These are phyloP conservation scores for Philaenus spumarius DNA, from an alignment of 1,140 invertebrate species.

Conservation along the genomic window DNA sequence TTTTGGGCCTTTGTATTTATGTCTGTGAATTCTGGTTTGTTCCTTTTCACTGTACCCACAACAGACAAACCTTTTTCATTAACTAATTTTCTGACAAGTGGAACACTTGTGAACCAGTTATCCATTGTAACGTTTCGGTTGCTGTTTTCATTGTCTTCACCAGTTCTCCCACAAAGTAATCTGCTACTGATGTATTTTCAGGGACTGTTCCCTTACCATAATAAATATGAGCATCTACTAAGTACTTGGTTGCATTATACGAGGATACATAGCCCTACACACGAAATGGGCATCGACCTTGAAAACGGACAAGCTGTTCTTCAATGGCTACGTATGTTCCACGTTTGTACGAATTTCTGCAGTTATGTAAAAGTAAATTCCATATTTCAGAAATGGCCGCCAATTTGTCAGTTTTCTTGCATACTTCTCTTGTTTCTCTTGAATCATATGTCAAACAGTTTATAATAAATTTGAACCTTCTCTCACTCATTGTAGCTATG, in stretches of 20 bases:
- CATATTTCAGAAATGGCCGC: slow-evolving; percentile 30
- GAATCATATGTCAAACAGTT: slow-evolving; percentile 35
- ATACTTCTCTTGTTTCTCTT: slow-evolving; percentile 28
- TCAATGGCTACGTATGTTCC: slow-evolving; percentile 33
- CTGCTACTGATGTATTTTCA: slow-evolving; percentile 12
- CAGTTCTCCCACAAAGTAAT: slow-evolving; percentile 31
- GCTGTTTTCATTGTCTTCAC: slow-evolving; percentile 28
- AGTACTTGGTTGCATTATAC: slow-evolving; percentile 34
- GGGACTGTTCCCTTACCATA: slow-evolving; percentile 31
- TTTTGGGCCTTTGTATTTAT: slow-evolving; percentile 2
- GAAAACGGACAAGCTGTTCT: slow-evolving; percentile 38
- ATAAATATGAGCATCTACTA: slow-evolving; percentile 36
- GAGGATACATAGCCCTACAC: slow-evolving; percentile 43
- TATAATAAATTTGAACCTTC: slow-evolving; percentile 37
- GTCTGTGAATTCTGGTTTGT: slow-evolving; percentile 28
- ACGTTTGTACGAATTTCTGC: slow-evolving; percentile 29
- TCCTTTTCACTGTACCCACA: slow-evolving; percentile 31
- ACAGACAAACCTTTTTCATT: slow-evolving; percentile 26
- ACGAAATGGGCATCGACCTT: slow-evolving; percentile 37
- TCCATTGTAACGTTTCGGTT: slow-evolving; percentile 35
- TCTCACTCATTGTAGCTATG: slow-evolving; percentile 31
- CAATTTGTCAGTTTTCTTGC: slow-evolving; percentile 27
- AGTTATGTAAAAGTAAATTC: slow-evolving; percentile 30
- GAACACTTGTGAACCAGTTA: slow-evolving; percentile 34
- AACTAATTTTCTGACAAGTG: slow-evolving; percentile 22